These are phyloP conservation scores for Oryzaephilus surinamensis DNA, from an alignment of 1,140 invertebrate species.

Conservation along the genomic window DNA sequence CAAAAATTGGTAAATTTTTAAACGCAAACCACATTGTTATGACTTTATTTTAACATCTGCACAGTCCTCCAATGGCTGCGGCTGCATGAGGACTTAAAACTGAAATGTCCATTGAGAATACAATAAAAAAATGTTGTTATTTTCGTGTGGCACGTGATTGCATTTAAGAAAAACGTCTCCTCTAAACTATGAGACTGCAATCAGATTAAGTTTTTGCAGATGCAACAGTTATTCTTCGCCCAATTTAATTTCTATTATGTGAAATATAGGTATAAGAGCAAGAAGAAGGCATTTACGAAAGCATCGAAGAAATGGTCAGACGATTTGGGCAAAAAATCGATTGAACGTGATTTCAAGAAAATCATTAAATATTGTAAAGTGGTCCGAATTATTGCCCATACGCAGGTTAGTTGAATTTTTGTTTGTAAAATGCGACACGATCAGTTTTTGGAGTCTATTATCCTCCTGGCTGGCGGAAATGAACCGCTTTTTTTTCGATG, in stretches of 20 bases:
- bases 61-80: conserved; percentile 55
- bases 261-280: conserved; percentile 87
- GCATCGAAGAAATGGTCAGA: conserved; percentile 98
- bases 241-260: conserved; percentile 6
- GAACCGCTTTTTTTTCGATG: conserved; percentile 23
- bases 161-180: too few species aligned
- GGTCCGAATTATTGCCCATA: conserved; percentile 93
- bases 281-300: conserved; percentile 99
- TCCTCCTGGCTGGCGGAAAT: conserved; percentile 34
- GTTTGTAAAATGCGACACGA: conserved; percentile 20
- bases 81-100: conserved; percentile 47
- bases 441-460: conserved; percentile 34
- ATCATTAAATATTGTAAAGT: conserved; percentile 98
- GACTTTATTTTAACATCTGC: background rate
- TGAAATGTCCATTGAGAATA: conserved; percentile 20
- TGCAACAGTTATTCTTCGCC: too few species aligned
- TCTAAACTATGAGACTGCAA: conserved; percentile 49
- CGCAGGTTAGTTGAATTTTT: conserved; percentile 59
- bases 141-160: conserved; percentile 27
- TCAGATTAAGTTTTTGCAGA: conserved; percentile 39
- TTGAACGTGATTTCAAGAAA: conserved; percentile 93
- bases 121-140: conserved; percentile 14
- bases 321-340: conserved; percentile 89
- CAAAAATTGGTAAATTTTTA: conserved; percentile 90
- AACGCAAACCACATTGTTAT: too few species aligned